Evolutionary conservation across 2,797 vertebrate genomes (phyloP), one percentile per base, ranked within the genome.

Genomic region (Chelidonichthys spinosus): DNA sequence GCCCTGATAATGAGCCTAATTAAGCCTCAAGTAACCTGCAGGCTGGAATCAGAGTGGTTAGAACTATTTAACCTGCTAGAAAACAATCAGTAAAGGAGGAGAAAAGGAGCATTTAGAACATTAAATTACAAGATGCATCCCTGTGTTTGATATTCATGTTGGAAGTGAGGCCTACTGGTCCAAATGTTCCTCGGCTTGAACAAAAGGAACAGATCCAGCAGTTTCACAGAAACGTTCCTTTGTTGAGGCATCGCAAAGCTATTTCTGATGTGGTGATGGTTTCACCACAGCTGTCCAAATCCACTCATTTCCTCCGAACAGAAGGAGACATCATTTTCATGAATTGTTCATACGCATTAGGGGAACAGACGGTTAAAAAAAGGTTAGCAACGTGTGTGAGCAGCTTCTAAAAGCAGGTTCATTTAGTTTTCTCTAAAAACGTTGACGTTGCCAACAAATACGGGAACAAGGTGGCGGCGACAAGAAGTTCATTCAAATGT

Each of bases 261-360:
- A n/a, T 63, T 78, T 78, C 62, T 50, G 46, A 63, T 14, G 35
- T 47, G 72, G 36, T 54, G 35, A 61, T 71, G 69, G 69, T 72
- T 67, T 67, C 69, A 78, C 37, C 66, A 63, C 83, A 86, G 76
- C 60, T 70, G 74, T 81, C 44, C 74, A 49, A 86, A 75, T 79
- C 50, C 81, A 58, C n/a, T 40, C 6, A 40, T 69, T 74, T 39
- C 18, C 43, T 55, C 59, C 60, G 11, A 72, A 43, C 43, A 54
- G 52, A 33, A 10, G 43, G 54, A 70, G 17, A 37, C 32, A 8
- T 25, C 4, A 39, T 75, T 66, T 63, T 78, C 63, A 76, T 69
- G 69, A 55, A 73, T 71, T 78, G 66, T 78, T 81, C 74, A 52
- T 14, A 40, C 50, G 56, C 25, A 46, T 61, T 36, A 35, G 46